phyloP scores from a whole-genome alignment of 2,888 invertebrate genomes.

The Prosapia bicincta region DNA sequence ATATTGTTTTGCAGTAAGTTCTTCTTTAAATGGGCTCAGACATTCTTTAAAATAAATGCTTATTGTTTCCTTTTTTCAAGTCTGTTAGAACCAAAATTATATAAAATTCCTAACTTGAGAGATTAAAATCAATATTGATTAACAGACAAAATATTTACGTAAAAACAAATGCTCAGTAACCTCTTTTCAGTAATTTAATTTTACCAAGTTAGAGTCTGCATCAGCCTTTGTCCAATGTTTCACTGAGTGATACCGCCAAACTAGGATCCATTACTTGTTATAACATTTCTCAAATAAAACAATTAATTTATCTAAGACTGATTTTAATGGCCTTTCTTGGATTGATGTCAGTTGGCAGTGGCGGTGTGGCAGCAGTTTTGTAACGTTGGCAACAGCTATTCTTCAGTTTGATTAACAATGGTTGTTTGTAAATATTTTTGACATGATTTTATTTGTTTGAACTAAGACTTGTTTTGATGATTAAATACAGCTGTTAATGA shows the following conservation, averaged over 20 bases:
- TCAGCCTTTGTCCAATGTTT: not conserved
- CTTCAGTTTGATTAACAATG: not conserved
- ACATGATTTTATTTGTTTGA: no score
- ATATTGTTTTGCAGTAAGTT: no score
- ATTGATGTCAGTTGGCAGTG: not conserved
- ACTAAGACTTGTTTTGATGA: no score
- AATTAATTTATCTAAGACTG: not conserved
- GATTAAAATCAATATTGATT: no score
- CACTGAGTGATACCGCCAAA: not conserved
- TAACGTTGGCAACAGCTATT: not conserved
- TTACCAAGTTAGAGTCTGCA: not conserved
- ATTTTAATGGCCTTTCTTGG: not conserved
- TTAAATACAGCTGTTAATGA: no score
- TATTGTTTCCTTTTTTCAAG: no score
- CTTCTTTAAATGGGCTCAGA: no score
- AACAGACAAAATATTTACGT: no score
- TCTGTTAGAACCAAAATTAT: no score
- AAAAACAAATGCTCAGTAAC: no score
- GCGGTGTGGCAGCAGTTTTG: not conserved
- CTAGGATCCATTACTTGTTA: not conserved
- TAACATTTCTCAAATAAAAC: not conserved
- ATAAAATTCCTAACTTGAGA: no score
- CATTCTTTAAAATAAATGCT: no score
- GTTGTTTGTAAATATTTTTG: not conserved
- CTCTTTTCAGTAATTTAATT: not conserved